Base-by-base conservation (phyloP, 2,113 vertebrate genomes). In the Macquaria australasica region DNA sequence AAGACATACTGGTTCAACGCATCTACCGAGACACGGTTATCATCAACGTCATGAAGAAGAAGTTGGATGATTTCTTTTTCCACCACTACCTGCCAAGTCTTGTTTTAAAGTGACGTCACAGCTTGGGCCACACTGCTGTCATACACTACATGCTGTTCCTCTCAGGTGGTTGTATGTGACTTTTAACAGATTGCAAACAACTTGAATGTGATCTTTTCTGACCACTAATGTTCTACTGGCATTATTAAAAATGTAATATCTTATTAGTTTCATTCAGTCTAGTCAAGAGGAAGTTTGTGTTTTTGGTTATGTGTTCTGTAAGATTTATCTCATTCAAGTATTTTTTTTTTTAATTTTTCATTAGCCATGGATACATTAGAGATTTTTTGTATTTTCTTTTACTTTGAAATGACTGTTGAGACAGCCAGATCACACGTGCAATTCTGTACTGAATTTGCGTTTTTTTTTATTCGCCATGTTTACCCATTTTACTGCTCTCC, bases 1-100 rank as follows among this genome's bases (percentile, higher is more conserved):
- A 84, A 31, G 80, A 88, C 82, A 50, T 90, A 2, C 77, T 93
- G 56, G 88, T 93, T 50, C 91, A 90, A 37, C 84, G 90, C 21
- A 77, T 91, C 31, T 92, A 91, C 78, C 12, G 87, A 45, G 73
- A 91, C 73, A 12, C 20, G 0, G 2, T 0, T 0, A 1, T 69
- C 9, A 89, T 90, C 20, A 60, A 73, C 0, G 1, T 2, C 12
- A 82, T 92, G 87, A 90, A 81, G 34, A 77, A 9, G 39, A 88
- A 87, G 71, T 28, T 88, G 69, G 81, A 86, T 6, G 25, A 67
- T 11, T 92, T 91, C 74, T 91, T 89, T 64, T 91, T 88, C 58
- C 20, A 50, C 16, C n/a, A 84, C 75, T 89, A 86, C 73, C 51
- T 91, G 28, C 88, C 79, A 56, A 62, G 60, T 70, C 41, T 9